Conservation (phyloP, 2,888 invertebrate genomes). For the Diadromus collaris region DNA sequence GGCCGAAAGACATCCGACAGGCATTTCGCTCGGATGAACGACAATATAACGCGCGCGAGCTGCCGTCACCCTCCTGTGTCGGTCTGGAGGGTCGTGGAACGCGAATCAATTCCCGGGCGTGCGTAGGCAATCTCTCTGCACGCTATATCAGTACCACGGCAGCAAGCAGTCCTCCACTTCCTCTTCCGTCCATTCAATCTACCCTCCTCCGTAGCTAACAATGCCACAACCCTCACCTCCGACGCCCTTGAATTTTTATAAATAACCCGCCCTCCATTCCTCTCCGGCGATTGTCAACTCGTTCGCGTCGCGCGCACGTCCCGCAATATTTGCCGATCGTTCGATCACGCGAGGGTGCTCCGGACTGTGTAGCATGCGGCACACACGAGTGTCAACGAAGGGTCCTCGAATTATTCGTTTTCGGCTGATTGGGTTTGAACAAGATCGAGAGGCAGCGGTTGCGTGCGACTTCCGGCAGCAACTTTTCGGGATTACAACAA, state of each 20-base stretch:
- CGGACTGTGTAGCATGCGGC: background rate
- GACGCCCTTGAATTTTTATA: constrained; percentile 49
- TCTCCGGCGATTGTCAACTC: constrained; percentile 5
- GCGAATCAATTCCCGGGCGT: constrained; percentile 43
- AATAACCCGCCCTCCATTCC: constrained; percentile 17
- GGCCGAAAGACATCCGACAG: constrained; percentile 51
- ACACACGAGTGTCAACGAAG: background rate
- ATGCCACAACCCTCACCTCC: constrained; percentile 21
- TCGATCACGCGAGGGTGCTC: constrained; percentile 3
- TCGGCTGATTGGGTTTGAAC: constrained; percentile 1
- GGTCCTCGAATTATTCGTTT: constrained; percentile 15
- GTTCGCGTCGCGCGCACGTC: background rate
- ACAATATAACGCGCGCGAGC: constrained; percentile 42
- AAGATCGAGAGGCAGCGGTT: background rate
- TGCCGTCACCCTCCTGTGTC: constrained; percentile 21
- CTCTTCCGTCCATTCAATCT: constrained; percentile 39
- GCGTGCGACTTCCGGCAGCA: background rate
- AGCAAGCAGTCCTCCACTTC: background rate
- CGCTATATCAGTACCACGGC: constrained; percentile 4
- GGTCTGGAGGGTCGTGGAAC: constrained; percentile 38
- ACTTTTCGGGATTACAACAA: background rate
- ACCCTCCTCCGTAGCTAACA: constrained; percentile 30
- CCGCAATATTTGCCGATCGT: constrained; percentile 24
- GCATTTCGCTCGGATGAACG: constrained; percentile 49
- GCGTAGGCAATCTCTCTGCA: constrained; percentile 36